phyloP scores from a whole-genome alignment of 2,113 vertebrate species.

The Austrofundulus limnaeus region DNA sequence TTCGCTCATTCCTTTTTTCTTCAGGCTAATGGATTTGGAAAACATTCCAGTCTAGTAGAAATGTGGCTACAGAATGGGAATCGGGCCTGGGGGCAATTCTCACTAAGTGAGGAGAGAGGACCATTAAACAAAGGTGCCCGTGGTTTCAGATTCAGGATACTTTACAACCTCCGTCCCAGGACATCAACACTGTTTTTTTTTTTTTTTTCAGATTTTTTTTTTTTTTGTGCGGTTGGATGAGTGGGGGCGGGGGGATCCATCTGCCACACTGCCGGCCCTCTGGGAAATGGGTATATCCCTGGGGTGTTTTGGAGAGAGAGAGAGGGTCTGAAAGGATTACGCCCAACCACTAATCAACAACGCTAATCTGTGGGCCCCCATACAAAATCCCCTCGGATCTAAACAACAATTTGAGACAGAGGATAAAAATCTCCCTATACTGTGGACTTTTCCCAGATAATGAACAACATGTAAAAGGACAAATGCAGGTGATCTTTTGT shows the following conservation, averaged over 20 bases:
- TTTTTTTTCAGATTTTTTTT: no score
- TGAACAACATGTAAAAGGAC: slow-evolving; percentile 40
- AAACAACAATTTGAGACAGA: slow-evolving; percentile 71
- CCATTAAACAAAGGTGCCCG: slow-evolving; percentile 78
- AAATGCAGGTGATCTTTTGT: slow-evolving; percentile 70
- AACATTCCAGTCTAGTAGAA: slow-evolving; percentile 71
- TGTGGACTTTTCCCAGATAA: slow-evolving; percentile 24
- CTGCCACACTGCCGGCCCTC: slow-evolving; percentile 79
- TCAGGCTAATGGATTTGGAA: slow-evolving; percentile 73
- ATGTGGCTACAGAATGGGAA: slow-evolving; percentile 75
- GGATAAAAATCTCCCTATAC: slow-evolving; percentile 47
- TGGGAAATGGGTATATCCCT: slow-evolving; percentile 80
- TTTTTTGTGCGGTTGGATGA: slow-evolving; percentile 53
- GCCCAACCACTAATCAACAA: slow-evolving; percentile 82
- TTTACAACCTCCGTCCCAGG: slow-evolving; percentile 77
- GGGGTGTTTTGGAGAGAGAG: slow-evolving; percentile 77
- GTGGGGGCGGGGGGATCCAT: slow-evolving; percentile 76
- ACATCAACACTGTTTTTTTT: slow-evolving; percentile 72
- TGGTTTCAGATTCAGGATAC: slow-evolving; percentile 79
- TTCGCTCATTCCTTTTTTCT: slow-evolving; percentile 64
- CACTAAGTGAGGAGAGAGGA: slow-evolving; percentile 77
- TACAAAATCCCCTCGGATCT: slow-evolving; percentile 71
- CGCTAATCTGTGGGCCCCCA: slow-evolving; percentile 79
- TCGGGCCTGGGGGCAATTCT: slow-evolving; percentile 73
- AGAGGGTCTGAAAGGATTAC: slow-evolving; percentile 82